Evolutionary conservation across 2,888 invertebrate genomes (phyloP), one percentile per base, ranked within the genome.

Genomic region (Ennomos fuscantarius): DNA sequence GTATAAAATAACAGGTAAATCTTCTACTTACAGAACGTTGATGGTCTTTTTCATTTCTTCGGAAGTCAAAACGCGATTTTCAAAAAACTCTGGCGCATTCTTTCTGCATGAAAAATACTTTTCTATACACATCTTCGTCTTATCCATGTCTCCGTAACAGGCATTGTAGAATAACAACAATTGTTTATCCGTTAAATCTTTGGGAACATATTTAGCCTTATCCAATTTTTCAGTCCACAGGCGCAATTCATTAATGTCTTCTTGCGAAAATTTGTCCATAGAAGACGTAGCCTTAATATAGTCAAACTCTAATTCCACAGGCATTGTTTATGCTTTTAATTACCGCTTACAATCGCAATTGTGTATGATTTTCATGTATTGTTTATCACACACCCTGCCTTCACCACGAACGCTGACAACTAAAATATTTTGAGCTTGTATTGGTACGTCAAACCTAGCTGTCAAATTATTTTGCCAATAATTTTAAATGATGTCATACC

Each of bases 161-260:
- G 95, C 95, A 71, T 95, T 92, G 66, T 94, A 93, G 74, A 95
- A 95, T 41, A 95, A 79, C 33, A 94, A 91, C 52, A 95, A 84
- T 77, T 95, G 95, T 79, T 95, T 94, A 65, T 94, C 93, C 34
- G 93, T 70, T 61, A 92, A 70, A 77, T 93, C 92, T 70, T 89
- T 88, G 13, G 93, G 93, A 62, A 93, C 86, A 73, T 79, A 88
- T 84, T 92, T 92, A 35, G 86, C 78, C 79, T 82, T 86, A 65
- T 93, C 93, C 69, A 92, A 81, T 63, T 79, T 84, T 62, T 83
- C 79, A n/a, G 88, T 84, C 93, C 93, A 93, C 55, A 82, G 74
- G 52, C 81, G 81, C 45, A 93, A 78, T 65, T 79, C 72, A 57
- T 90, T 80, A 31, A 93, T 89, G 70, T 93, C 90, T 9, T 83